These are phyloP conservation scores for Eubucco bourcierii DNA, from an alignment of 2,113 vertebrate species.

Conservation along the genomic window DNA sequence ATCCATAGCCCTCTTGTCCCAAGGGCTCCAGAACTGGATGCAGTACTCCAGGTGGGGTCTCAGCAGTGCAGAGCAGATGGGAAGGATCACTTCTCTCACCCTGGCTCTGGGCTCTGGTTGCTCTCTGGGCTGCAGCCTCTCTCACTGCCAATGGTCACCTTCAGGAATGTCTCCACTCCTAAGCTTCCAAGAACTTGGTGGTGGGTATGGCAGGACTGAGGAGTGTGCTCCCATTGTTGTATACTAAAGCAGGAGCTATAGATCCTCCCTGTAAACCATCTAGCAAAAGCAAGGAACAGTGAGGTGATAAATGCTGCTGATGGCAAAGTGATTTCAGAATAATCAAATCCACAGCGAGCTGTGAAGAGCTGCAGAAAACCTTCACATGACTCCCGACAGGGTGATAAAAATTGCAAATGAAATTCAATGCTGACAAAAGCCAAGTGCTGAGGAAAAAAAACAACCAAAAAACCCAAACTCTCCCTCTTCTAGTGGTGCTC, in stretches of 20 bases:
- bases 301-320: slow-evolving; percentile 56
- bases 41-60: no score
- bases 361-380: slow-evolving; percentile 62
- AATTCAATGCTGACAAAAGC: slow-evolving; percentile 68
- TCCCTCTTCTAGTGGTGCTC: slow-evolving; percentile 48
- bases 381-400: slow-evolving; percentile 62
- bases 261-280: neutral
- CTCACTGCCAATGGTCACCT: neutral
- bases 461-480: slow-evolving; percentile 59
- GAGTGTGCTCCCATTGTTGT: neutral
- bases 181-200: neutral
- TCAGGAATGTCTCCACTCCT: neutral
- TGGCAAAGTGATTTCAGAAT: slow-evolving; percentile 51
- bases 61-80: no score
- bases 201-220: accelerated
- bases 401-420: slow-evolving; percentile 70
- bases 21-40: no score
- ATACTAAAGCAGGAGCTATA: neutral
- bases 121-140: neutral
- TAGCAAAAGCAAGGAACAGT: slow-evolving; percentile 10
- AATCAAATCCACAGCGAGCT: slow-evolving; percentile 47
- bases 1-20: no score
- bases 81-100: no score
- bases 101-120: no score
- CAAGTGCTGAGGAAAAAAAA: slow-evolving; percentile 57